Evolutionary conservation across 2,113 vertebrate species (phyloP), one percentile per base, ranked within the genome.

Genomic region (Herpetotheres cachinnans): DNA sequence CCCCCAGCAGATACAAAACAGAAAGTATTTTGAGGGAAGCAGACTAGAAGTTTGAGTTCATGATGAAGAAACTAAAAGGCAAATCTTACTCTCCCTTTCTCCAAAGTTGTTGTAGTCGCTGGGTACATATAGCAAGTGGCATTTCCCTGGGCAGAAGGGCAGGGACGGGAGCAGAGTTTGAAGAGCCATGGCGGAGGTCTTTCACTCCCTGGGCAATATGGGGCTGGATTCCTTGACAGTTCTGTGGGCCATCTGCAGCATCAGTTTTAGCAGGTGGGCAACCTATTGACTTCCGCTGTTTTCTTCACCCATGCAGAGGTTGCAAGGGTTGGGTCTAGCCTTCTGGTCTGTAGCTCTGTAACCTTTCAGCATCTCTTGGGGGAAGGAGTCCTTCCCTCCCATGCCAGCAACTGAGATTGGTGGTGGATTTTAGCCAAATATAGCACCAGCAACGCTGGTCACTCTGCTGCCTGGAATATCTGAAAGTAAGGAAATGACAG

Each of bases 11-110:
- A 91, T 78, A 83, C 25, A 82, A 81, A 92, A 8, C 25, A 69
- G 38, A 91, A 96, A 91, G 54, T 52, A 79, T 72, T 79, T 89
- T 58, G 40, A 95, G 36, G 66, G 62, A 82, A 91, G 74, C 71
- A 81, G 67, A 50, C 46, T 91, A 44, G 62, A 96, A 88, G 32
- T 77, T 91, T 47, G 34, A 46, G 34, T 76, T 71, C 19, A 27
- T 77, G 82, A 36, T 52, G 26, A 85, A 82, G 65, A 87, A 92
- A 72, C 14, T 70, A 62, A 73, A 82, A 58, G 0, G 1, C 30
- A 84, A 90, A 84, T 9, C 12, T 81, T 76, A 22, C 13, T 47
- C 36, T 55, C 9, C 5, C 36, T 70, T 77, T 61, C 62, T 91
- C 52, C 59, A 62, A 56, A 72, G 5, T 2, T 54, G 22, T 36